These are phyloP conservation scores for Acrobasis suavella DNA, from an alignment of 2,888 invertebrate genomes.

Conservation along the genomic window DNA sequence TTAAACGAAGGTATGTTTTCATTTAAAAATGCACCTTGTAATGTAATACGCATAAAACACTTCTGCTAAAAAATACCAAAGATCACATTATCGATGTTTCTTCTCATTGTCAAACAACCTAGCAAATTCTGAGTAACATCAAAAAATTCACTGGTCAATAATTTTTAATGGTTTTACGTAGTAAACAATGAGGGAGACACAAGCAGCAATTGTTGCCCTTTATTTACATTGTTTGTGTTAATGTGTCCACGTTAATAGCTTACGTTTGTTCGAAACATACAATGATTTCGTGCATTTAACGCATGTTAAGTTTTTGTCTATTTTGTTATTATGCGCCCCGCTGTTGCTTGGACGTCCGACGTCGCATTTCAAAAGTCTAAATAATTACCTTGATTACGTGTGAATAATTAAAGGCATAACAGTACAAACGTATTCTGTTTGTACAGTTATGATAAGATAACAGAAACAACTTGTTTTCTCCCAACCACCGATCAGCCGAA, in stretches of 20 bases:
- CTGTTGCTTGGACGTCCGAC: conserved; percentile 37
- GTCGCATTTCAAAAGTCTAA: conserved; percentile 19
- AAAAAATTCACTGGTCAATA: conserved; percentile 56
- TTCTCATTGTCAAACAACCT: conserved; percentile 12
- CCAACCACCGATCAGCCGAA: too few species aligned
- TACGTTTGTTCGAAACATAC: conserved; percentile 59
- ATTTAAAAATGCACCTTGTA: too few species aligned
- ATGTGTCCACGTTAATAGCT: conserved; percentile 66
- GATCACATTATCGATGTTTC: not conserved
- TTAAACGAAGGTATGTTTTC: too few species aligned
- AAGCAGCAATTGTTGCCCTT: conserved; percentile 48
- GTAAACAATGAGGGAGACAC: conserved; percentile 62
- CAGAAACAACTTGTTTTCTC: too few species aligned
- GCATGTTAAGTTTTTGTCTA: conserved; percentile 48
- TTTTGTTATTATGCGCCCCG: conserved; percentile 41
- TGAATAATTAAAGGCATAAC: conserved; percentile 25
- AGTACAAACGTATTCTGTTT: not conserved
- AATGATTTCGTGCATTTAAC: conserved; percentile 68
- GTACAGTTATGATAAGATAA: not conserved
- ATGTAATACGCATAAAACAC: too few species aligned
- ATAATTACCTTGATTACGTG: conserved; percentile 27
- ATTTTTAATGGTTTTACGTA: conserved; percentile 73
- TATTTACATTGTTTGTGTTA: conserved; percentile 62
- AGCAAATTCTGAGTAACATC: conserved; percentile 57
- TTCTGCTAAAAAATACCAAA: not conserved